phyloP scores from a whole-genome alignment of 2,797 vertebrate species.

The Scyliorhinus canicula region DNA sequence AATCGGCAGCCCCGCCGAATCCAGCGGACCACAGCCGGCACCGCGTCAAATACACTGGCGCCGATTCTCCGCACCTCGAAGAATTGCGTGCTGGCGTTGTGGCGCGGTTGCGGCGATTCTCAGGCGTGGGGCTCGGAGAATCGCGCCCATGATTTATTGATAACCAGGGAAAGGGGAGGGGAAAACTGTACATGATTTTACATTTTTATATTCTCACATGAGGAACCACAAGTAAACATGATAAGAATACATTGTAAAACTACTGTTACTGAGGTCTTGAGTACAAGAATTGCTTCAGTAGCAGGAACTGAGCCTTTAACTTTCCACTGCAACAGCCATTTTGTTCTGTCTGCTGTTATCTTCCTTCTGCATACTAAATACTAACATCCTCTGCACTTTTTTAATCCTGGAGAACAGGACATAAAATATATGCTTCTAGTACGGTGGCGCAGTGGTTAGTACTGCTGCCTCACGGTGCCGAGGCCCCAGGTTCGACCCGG shows the following conservation, averaged over 20 bases:
- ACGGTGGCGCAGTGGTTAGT: too few relatives aligned
- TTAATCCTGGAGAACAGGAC: background rate
- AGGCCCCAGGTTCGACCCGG: too few relatives aligned
- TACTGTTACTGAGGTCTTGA: background rate
- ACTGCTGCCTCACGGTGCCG: too few relatives aligned
- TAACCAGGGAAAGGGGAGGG: background rate
- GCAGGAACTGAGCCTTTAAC: background rate
- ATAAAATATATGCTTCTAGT: background rate
- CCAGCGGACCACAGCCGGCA: too few relatives aligned
- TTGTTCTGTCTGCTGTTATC: background rate
- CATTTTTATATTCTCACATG: background rate
- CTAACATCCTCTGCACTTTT: background rate
- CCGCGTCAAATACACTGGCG: too few relatives aligned
- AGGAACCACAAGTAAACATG: background rate
- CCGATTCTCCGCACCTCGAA: too few relatives aligned
- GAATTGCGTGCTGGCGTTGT: too few relatives aligned
- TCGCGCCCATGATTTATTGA: background rate
- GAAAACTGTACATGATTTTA: background rate
- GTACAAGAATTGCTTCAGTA: background rate
- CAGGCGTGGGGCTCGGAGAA: too few relatives aligned
- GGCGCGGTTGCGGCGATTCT: too few relatives aligned
- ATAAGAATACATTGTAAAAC: background rate
- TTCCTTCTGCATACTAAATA: background rate
- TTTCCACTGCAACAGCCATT: background rate
- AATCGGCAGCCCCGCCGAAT: too few relatives aligned